Evolutionary conservation across 2,113 vertebrate genomes (phyloP), one percentile per base, ranked within the genome.

Genomic region (Apteryx mantelli): DNA sequence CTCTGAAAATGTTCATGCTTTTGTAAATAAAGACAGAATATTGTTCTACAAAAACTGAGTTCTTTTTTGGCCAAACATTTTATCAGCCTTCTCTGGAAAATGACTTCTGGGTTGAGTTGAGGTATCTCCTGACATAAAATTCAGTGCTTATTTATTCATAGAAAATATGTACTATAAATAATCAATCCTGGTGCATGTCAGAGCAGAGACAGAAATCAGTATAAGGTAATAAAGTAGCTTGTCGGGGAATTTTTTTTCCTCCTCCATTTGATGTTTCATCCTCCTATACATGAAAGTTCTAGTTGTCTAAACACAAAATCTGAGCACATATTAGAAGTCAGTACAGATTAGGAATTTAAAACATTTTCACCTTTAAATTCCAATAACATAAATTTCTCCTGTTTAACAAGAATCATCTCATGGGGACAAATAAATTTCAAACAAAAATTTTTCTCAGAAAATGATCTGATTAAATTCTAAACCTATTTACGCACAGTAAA

Each of bases 61-160:
- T 40, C 50, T 75, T 88, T 21, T 75, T 73, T n/a, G 36, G 24
- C 14, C 40, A 92, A 68, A 92, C 5, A n/a, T 90, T 74, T 83
- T 68, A 82, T 73, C 46, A 75, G 4, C 69, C 56, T 82, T 86
- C 58, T 82, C 46, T 48, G 76, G 38, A 84, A 93, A 87, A 91
- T 16, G 38, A 56, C 7, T 86, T 81, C 36, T 79, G 34, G 12
- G n/a, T 38, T 70, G 38, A 89, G n/a, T 28, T 70, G 38, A 91
- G 15, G 56, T 74, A 74, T 8, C 55, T 84, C 60, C 28, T 81
- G 71, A 76, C 15, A 64, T 34, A 86, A 94, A 93, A 95, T 74
- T 79, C 48, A 87, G n/a, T 55, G 30, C 36, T 89, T 95, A 85
- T 87, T 97, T 95, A 91, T 95, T 97, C 70, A 92, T 34, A 82